These are phyloP conservation scores for Andrena bicolor DNA, from an alignment of 2,888 invertebrate genomes.

Conservation along the genomic window DNA sequence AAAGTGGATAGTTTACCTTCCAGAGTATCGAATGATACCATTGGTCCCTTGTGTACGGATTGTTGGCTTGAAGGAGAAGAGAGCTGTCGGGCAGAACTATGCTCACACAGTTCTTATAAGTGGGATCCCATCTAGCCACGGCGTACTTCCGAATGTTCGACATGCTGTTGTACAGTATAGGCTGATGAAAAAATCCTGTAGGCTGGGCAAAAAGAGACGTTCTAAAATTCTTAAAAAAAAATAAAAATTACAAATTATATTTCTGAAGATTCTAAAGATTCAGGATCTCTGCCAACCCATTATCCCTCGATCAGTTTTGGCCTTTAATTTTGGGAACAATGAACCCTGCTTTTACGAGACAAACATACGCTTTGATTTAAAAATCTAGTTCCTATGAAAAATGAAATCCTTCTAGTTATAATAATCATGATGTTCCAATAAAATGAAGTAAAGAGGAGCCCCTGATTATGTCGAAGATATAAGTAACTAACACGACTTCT, in stretches of 20 bases:
- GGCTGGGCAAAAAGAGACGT: slow-evolving; percentile 85
- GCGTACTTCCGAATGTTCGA: slow-evolving; percentile 89
- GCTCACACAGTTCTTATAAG: slow-evolving; percentile 92
- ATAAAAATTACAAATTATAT: not conserved
- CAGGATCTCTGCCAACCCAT: no score
- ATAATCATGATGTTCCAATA: no score
- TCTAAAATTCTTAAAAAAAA: not conserved
- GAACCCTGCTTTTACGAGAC: no score
- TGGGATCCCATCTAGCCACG: slow-evolving; percentile 91
- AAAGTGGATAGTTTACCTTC: slow-evolving; percentile 86
- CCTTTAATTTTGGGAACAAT: no score
- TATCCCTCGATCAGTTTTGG: no score
- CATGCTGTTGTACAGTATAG: slow-evolving; percentile 90
- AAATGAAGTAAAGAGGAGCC: no score
- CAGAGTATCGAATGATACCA: slow-evolving; percentile 93
- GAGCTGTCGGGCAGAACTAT: slow-evolving; percentile 92
- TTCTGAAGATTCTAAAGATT: no score
- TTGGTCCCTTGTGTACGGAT: slow-evolving; percentile 92
- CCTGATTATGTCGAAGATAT: no score
- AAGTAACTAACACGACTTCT: no score
- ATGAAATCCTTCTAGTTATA: no score
- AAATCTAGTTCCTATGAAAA: no score
- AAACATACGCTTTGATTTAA: no score
- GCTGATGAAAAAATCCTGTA: slow-evolving; percentile 88
- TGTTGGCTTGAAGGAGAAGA: slow-evolving; percentile 90